Evolutionary conservation across 2,888 invertebrate genomes (phyloP), one percentile per base, ranked within the genome.

Genomic region (Bimastos eiseni): DNA sequence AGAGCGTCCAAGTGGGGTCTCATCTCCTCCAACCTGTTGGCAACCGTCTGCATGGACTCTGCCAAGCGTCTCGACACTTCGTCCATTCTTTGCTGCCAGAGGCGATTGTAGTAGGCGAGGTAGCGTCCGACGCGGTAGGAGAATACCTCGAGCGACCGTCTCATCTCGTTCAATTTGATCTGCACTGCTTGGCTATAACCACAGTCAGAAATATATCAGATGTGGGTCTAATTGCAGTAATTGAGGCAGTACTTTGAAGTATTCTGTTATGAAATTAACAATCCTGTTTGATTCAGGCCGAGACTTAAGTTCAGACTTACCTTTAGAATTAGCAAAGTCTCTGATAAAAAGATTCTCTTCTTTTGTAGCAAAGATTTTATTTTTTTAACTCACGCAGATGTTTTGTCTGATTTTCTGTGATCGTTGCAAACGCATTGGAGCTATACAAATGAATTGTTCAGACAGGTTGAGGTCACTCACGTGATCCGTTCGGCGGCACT

Each of bases 401-500:
- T n/a, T n/a, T n/a, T n/a, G n/a, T n/a, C n/a, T n/a, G n/a, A 70
- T 70, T n/a, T 13, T 70, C 70, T 70, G 30, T 70, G 70, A 70
- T 70, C 30, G 70, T 70, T 70, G n/a, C 1, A 70, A 30, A 70
- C 4, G 30, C n/a, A 70, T 8, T n/a, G n/a, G 1, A 30, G n/a
- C 70, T 70, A 70, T 11, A 70, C 70, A 11, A 70, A 70, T 70
- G 70, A 30, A 70, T 0, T 70, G n/a, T n/a, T n/a, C 5, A 70
- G 13, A 70, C 70, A 17, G 30, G n/a, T n/a, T n/a, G n/a, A 70
- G 30, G 70, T n/a, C 70, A 36, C 90, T 86, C 83, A 90, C 90
- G 34, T 49, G 36, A 90, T 91, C 90, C 36, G 70, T 34, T 37
- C 24, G 86, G 15, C 37, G 70, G 90, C 89, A 33, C 83, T 89